Percentiles rank a stretch among this genome's conserved stretches.
These are phyloP conservation scores for Choreutis nemorana DNA, from an alignment of 2,888 invertebrate genomes.

Conservation along the genomic window DNA sequence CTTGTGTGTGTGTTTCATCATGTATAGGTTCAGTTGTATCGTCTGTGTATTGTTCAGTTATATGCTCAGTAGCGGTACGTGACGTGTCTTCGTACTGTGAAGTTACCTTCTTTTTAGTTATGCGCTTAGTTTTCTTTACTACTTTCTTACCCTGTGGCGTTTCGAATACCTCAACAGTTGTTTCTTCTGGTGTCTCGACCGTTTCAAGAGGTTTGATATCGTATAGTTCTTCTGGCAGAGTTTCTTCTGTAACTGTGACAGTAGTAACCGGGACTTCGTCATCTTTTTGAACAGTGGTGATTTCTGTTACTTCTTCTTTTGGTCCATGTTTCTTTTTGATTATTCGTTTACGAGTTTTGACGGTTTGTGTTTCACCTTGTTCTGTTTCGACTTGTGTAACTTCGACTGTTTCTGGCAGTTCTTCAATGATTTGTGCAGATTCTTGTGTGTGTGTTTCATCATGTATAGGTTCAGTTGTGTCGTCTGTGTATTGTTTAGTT, in stretches of 20 bases:
- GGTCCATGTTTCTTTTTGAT: conserved; percentile 21
- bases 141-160: conserved; percentile 17
- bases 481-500: conserved; percentile 18
- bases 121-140: conserved; percentile 18
- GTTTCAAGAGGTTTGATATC: conserved; percentile 13
- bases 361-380: conserved; percentile 17
- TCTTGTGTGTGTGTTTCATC: conserved; percentile 15
- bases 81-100: conserved; percentile 29
- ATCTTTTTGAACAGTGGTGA: conserved; percentile 22
- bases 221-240: conserved; percentile 18
- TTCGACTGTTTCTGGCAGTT: conserved; percentile 37
- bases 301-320: conserved; percentile 22
- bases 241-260: conserved; percentile 9
- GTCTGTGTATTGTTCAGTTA: conserved; percentile 15
- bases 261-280: conserved; percentile 14
- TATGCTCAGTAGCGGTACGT: conserved; percentile 19
- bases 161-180: conserved; percentile 14
- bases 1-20: conserved; percentile 4
- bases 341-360: conserved; percentile 29
- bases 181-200: conserved; percentile 30
- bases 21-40: conserved; percentile 11
- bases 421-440: conserved; percentile 10
- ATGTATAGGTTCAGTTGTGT: conserved; percentile 20
- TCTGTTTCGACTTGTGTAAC: conserved; percentile 25
- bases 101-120: conserved; percentile 25